A percentile compares a stretch with the other conserved stretches of the same genome.
phyloP scores from a whole-genome alignment of 2,797 vertebrate genomes.

The Linurgus olivaceus region DNA sequence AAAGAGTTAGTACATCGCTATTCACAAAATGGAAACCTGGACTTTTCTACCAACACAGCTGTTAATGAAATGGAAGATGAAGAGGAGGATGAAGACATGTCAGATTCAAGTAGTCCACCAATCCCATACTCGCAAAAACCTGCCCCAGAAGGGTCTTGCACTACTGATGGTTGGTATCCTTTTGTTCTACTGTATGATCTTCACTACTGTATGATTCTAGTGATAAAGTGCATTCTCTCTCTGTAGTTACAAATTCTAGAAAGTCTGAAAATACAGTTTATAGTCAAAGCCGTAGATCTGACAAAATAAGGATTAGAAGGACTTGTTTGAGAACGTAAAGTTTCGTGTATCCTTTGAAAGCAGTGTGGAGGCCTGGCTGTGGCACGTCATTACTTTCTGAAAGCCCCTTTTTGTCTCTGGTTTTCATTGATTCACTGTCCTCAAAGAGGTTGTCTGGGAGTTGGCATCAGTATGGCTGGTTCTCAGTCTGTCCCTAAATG shows the following conservation, averaged over 20 bases:
- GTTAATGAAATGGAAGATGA: slow-evolving; percentile 85
- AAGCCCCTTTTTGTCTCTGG: not conserved
- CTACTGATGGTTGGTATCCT: slow-evolving; percentile 85
- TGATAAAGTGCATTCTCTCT: not conserved
- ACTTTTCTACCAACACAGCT: slow-evolving; percentile 72
- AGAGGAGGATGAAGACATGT: slow-evolving; percentile 95
- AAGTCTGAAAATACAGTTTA: not conserved
- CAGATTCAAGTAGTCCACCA: slow-evolving; percentile 91
- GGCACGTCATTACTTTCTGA: not conserved
- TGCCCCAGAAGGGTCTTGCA: slow-evolving; percentile 94
- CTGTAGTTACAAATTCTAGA: not conserved
- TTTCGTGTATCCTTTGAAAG: not conserved
- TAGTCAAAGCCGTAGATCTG: not conserved
- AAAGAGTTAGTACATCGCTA: slow-evolving; percentile 82
- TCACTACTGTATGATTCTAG: not conserved
- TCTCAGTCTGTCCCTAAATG: not conserved
- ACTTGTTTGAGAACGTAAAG: not conserved
- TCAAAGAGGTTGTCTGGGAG: not conserved
- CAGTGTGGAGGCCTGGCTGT: not conserved
- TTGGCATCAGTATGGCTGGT: not conserved
- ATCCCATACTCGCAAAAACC: slow-evolving; percentile 92
- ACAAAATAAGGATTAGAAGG: not conserved
- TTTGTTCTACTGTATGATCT: not conserved
- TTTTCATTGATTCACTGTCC: not conserved
- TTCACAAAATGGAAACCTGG: slow-evolving; percentile 81